phyloP scores from a whole-genome alignment of 2,888 invertebrate genomes.

The Philaethria dido region DNA sequence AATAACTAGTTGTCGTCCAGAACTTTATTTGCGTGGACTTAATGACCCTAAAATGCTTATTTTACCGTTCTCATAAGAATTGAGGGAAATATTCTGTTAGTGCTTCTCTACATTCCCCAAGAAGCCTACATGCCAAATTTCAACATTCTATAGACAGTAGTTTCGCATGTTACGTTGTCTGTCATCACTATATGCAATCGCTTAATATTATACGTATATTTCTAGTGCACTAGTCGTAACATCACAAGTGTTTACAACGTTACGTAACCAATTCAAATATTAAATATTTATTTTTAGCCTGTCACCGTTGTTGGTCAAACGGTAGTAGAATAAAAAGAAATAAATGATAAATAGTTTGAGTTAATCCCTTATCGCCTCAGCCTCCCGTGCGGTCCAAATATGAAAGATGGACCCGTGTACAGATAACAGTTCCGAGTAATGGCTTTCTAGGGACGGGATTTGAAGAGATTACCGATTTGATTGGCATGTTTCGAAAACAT shows the following conservation, averaged over 20 bases:
- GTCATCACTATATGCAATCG: too few species aligned
- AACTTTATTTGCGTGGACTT: too few species aligned
- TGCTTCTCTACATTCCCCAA: too few species aligned
- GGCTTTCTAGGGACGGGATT: constrained; percentile 62
- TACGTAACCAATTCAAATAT: constrained; percentile 22
- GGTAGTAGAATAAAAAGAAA: constrained; percentile 76
- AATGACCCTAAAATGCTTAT: too few species aligned
- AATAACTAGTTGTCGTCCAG: too few species aligned
- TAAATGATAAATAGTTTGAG: constrained; percentile 80
- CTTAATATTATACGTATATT: too few species aligned
- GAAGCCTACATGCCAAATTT: too few species aligned
- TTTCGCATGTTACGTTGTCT: too few species aligned
- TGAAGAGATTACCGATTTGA: constrained; percentile 45
- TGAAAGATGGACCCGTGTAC: constrained; percentile 74
- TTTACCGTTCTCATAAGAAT: too few species aligned
- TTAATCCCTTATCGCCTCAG: constrained; percentile 80
- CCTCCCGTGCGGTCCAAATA: constrained; percentile 81
- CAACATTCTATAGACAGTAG: too few species aligned
- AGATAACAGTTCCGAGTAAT: constrained; percentile 79
- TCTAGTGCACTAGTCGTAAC: too few species aligned
- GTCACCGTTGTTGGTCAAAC: constrained; percentile 54
- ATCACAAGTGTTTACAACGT: neutral
- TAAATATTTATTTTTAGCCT: constrained; percentile 37
- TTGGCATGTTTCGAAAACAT: constrained; percentile 45
- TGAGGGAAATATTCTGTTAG: too few species aligned